Percentiles rank a stretch among this genome's conserved stretches.
These are phyloP conservation scores for Dreissena rostriformis DNA, from an alignment of 1,140 invertebrate species.

Conservation along the genomic window DNA sequence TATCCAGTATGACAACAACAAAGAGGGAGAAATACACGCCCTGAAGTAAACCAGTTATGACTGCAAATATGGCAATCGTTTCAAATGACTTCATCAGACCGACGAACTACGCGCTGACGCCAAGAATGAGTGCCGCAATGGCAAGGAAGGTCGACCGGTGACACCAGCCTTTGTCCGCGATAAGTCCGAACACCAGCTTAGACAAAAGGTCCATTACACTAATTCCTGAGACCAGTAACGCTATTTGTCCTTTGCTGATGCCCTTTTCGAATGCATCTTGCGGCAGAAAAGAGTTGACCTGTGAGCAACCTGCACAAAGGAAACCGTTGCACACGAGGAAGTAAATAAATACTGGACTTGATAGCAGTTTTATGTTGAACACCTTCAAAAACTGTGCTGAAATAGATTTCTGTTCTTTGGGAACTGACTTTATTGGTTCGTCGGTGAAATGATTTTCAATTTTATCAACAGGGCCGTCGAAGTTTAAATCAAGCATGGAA, in stretches of 20 bases:
- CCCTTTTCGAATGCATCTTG: constrained; percentile 37
- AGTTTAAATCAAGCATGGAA: constrained; percentile 18
- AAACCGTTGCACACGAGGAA: constrained; percentile 40
- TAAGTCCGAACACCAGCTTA: constrained; percentile 18
- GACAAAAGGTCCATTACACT: constrained; percentile 17
- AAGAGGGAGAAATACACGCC: constrained; percentile 48
- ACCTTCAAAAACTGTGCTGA: constrained; percentile 19
- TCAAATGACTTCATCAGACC: constrained; percentile 14
- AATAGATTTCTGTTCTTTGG: neutral
- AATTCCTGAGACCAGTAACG: constrained; percentile 3
- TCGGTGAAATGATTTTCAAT: too few relatives aligned
- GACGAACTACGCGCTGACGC: constrained; percentile 16
- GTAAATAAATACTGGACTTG: constrained; percentile 34
- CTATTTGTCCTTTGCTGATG: constrained; percentile 13
- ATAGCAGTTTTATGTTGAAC: constrained; percentile 42
- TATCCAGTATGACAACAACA: constrained; percentile 38
- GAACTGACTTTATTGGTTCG: neutral
- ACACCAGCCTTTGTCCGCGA: constrained; percentile 28
- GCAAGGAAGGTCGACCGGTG: constrained; percentile 37
- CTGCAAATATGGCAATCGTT: constrained; percentile 26
- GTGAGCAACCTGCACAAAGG: constrained; percentile 22
- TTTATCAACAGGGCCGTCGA: too few relatives aligned
- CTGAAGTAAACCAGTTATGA: constrained; percentile 21
- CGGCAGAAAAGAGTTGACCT: constrained; percentile 9
- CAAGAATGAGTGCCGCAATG: neutral